Conservation (phyloP, 2,888 invertebrate genomes). For the Molanna angustata region DNA sequence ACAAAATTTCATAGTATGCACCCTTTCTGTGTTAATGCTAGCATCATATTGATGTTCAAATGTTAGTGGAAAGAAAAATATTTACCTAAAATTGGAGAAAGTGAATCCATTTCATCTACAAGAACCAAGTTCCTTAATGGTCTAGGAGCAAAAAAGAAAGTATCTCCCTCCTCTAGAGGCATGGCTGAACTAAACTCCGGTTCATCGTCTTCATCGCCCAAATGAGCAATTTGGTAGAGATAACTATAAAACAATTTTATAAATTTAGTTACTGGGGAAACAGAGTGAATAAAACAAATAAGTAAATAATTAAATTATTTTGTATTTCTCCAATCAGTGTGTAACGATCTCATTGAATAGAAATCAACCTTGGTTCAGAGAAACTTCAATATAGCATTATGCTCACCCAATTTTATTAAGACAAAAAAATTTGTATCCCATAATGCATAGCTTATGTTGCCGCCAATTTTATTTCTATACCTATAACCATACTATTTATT, state of each 20-base stretch:
- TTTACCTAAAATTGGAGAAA: conserved; percentile 85
- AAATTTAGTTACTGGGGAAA: too few species aligned
- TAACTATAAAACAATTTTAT: too few species aligned
- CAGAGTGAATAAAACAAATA: too few species aligned
- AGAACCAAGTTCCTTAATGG: conserved; percentile 90
- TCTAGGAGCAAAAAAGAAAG: conserved; percentile 97
- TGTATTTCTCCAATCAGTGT: conserved; percentile 57
- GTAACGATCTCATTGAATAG: conserved; percentile 50
- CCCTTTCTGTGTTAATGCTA: background rate
- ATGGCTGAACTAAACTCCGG: conserved; percentile 98
- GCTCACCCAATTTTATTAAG: too few species aligned
- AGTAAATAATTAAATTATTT: too few species aligned
- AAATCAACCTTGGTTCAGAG: conserved; percentile 64
- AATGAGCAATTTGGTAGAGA: conserved; percentile 97
- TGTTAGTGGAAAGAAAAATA: conserved; percentile 9
- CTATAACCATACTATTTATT: too few species aligned
- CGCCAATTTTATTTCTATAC: too few species aligned
- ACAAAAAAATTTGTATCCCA: too few species aligned
- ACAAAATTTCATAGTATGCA: background rate
- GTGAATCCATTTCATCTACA: conserved; percentile 95
- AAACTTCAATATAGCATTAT: conserved; percentile 46
- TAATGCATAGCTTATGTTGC: too few species aligned
- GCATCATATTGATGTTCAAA: background rate
- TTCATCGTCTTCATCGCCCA: conserved; percentile 99
- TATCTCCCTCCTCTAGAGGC: conserved; percentile 98